A percentile compares a stretch with the other conserved stretches of the same genome.
phyloP scores from a whole-genome alignment of 2,797 vertebrate species.

The Pseudochaenichthys georgianus region DNA sequence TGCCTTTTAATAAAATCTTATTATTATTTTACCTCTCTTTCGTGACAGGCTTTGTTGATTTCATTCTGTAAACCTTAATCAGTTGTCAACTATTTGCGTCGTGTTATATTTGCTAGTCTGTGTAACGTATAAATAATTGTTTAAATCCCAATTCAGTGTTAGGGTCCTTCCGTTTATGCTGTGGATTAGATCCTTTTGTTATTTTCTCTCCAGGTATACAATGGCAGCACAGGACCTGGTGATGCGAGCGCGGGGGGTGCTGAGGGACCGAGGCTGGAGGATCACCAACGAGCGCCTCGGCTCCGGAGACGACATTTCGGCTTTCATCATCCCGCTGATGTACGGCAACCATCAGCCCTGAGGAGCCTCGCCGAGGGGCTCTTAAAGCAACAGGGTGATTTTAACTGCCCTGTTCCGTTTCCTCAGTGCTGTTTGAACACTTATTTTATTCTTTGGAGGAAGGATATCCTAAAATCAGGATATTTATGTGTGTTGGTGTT shows the following conservation, averaged over 20 bases:
- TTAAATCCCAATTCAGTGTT: not conserved
- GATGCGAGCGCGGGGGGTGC: constrained; percentile 94
- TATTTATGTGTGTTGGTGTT: constrained; percentile 22
- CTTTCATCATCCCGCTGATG: constrained; percentile 96
- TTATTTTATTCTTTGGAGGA: constrained; percentile 16
- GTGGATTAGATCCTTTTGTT: not conserved
- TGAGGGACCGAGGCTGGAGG: constrained; percentile 96
- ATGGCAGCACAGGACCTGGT: constrained; percentile 98
- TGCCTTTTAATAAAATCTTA: not conserved
- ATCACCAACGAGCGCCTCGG: constrained; percentile 96
- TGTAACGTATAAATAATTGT: no score
- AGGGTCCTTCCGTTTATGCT: no score
- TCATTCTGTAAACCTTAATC: not conserved
- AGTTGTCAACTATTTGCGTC: no score
- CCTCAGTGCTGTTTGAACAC: constrained; percentile 37
- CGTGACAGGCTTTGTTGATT: not conserved
- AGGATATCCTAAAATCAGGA: constrained; percentile 1
- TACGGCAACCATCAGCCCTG: constrained; percentile 91
- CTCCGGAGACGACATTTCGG: constrained; percentile 97
- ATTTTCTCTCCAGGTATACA: constrained; percentile 88
- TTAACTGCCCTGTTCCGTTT: constrained; percentile 25
- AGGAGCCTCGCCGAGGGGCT: constrained; percentile 30
- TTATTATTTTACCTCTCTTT: not conserved
- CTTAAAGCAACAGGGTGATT: constrained; percentile 17
- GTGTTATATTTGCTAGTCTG: no score